Evolutionary conservation across 2,797 vertebrate species (phyloP), one percentile per base, ranked within the genome.

Genomic region (Microctenopoma steveboyesi): DNA sequence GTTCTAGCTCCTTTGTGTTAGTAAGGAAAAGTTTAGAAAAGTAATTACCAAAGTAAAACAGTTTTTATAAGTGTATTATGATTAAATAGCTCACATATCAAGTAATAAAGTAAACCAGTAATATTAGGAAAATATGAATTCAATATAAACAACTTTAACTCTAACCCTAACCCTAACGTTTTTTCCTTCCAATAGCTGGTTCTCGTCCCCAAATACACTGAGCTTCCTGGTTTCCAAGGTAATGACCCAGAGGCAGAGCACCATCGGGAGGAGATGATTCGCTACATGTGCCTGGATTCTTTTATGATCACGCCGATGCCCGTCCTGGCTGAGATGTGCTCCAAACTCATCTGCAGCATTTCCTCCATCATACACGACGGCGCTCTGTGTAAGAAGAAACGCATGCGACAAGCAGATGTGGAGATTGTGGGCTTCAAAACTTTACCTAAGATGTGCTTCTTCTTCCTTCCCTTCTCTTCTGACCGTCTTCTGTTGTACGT

Each of bases 331-430:
- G 91, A 95, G 73, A 92, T 93, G 88, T 96, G 95, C 7, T 69
- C 90, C 70, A 89, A 75, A 35, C 93, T 97, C 69, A 88, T 96
- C 83, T 98, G 96, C 81, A 95, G 95, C n/a, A 87, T 97, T 82
- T 97, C 94, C 0, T 88, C 95, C 35, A 84, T 96, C 72, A 91
- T 97, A 67, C 94, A 96, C 0, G 83, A 95, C 0, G 92, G 94
- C 1, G 94, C 94, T 1, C 83, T 97, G 46, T 7, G 95, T 97
- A 78, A 95, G 95, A 93, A 33, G 2, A 22, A 11, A 22, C 25
- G 42, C 2, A 10, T 52, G 22, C 22, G n/a, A 28, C 12, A 8
- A 7, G 18, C 16, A 64, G 3, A 54, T 56, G 15, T 12, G 12
- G 10, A 60, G 6, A 16, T 47, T 5, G 5, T 37, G 3, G 5